Conservation (phyloP, 2,113 vertebrate species). For the Pelobates fuscus region DNA sequence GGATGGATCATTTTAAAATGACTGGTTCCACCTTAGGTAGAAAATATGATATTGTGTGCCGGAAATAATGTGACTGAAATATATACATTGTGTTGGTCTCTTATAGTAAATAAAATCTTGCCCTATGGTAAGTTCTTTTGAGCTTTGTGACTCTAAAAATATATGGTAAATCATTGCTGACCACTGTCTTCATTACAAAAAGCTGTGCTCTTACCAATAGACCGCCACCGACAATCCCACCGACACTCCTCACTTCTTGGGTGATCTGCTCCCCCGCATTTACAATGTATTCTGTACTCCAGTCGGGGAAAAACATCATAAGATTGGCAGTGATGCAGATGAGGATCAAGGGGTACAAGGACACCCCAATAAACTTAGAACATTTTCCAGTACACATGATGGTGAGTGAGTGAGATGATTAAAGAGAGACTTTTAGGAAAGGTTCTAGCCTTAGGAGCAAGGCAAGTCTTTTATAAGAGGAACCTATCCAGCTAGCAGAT, state of each 20-base stretch:
- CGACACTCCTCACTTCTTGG: conserved; percentile 73
- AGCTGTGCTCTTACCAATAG: conserved; percentile 68
- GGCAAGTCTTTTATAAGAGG: background rate
- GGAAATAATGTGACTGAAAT: background rate
- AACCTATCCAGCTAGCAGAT: background rate
- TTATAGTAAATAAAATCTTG: no score
- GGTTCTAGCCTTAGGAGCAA: background rate
- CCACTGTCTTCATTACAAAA: no score
- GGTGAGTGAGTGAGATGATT: background rate
- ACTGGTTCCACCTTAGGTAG: no score
- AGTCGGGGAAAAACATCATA: conserved; percentile 72
- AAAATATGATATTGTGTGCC: background rate
- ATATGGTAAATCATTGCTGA: no score
- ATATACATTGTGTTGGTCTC: no score
- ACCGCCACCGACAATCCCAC: conserved; percentile 73
- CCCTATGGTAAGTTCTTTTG: background rate
- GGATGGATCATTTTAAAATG: no score
- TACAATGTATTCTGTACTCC: conserved; percentile 60
- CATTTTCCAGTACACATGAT: conserved; percentile 76
- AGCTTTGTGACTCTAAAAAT: no score
- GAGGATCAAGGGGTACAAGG: conserved; percentile 66
- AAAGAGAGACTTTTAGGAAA: background rate
- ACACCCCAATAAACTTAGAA: conserved; percentile 62
- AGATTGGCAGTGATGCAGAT: conserved; percentile 74
- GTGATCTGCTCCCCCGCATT: conserved; percentile 53